Evolutionary conservation across 2,113 vertebrate genomes (phyloP).

Genomic region (human (Homo sapiens)): GRCh38 chrX:43341501-43342000

Average conservation of each 20-base stretch:
- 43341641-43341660: too few relatives aligned
- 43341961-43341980: background rate
- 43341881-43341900: background rate
- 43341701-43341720: background rate
- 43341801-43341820: background rate
- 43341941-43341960: background rate
- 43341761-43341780: background rate
- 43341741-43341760: background rate
- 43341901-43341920: background rate
- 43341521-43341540: too few relatives aligned
- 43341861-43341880: constrained; percentile 36
- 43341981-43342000: background rate
- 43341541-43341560: too few relatives aligned
- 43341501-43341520: too few relatives aligned
- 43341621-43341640: too few relatives aligned
- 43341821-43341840: background rate
- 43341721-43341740: background rate
- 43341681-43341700: too few relatives aligned
- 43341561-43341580: too few relatives aligned
- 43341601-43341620: too few relatives aligned
- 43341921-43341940: background rate
- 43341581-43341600: too few relatives aligned
- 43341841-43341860: background rate
- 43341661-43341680: too few relatives aligned
- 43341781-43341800: background rate